Percentiles rank a stretch among this genome's conserved stretches.
These are phyloP conservation scores for Molossus alvarezi DNA, from an alignment of 2,797 vertebrate genomes.

Conservation along the genomic window DNA sequence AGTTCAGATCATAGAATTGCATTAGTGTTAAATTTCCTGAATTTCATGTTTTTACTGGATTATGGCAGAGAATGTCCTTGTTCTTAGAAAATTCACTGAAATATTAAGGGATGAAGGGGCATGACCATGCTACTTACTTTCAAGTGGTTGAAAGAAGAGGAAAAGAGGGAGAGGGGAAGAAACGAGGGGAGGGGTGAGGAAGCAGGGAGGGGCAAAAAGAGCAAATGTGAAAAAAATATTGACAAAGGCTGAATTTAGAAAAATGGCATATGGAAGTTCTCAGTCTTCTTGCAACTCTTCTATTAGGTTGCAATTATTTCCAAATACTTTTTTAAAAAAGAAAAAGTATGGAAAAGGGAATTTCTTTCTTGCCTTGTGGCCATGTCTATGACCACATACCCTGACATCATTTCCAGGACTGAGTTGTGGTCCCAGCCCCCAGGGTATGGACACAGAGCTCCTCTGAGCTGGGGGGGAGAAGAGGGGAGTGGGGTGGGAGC, in stretches of 20 bases:
- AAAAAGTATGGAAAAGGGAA: background rate
- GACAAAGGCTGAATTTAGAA: background rate
- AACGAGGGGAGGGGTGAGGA: background rate
- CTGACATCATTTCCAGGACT: background rate
- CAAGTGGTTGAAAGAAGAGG: background rate
- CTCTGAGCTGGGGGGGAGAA: background rate
- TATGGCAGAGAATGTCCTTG: background rate
- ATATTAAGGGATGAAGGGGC: background rate
- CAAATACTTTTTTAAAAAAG: background rate
- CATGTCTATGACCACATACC: background rate
- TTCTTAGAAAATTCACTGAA: slow-evolving; percentile 16
- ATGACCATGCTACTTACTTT: background rate
- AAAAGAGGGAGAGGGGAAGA: background rate
- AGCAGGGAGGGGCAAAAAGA: background rate
- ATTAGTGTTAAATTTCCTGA: background rate
- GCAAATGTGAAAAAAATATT: background rate
- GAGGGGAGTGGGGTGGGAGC: background rate
- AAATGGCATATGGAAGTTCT: background rate
- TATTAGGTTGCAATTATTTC: background rate
- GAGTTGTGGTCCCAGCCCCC: background rate
- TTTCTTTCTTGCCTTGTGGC: background rate
- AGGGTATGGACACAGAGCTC: background rate
- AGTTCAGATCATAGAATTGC: background rate
- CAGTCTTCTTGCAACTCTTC: background rate
- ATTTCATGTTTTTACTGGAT: background rate